These are phyloP conservation scores for Radopholus similis DNA, from an alignment of 1,140 invertebrate genomes.

Conservation along the genomic window DNA sequence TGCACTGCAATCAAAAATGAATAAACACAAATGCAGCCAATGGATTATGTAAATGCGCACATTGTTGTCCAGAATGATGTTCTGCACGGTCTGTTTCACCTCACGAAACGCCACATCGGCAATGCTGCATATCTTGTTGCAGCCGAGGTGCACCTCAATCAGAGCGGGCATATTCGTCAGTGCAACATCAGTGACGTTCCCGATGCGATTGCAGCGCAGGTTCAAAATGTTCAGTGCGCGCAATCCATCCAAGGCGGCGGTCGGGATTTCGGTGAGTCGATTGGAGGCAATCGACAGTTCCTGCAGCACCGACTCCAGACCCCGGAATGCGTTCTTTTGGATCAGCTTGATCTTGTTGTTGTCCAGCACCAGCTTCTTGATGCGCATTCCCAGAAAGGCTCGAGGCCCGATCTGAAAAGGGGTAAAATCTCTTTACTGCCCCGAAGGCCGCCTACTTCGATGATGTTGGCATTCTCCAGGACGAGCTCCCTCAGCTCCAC, in stretches of 20 bases:
- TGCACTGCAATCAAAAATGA: no score
- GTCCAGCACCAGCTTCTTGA: slow-evolving; percentile 59
- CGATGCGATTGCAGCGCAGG: slow-evolving; percentile 49
- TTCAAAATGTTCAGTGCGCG: slow-evolving; percentile 46
- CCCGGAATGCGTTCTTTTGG: slow-evolving; percentile 52
- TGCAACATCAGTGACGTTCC: slow-evolving; percentile 42
- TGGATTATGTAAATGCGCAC: no score
- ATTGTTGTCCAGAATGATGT: slow-evolving; percentile 58
- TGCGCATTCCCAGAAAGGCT: slow-evolving; percentile 54
- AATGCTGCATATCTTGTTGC: slow-evolving; percentile 57
- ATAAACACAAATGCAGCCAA: no score
- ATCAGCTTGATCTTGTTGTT: slow-evolving; percentile 56
- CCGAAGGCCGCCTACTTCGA: slow-evolving; percentile 44
- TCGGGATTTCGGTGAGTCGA: slow-evolving; percentile 49
- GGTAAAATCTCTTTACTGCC: not conserved
- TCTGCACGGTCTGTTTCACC: slow-evolving; percentile 50
- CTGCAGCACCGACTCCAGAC: slow-evolving; percentile 52
- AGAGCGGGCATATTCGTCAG: slow-evolving; percentile 49
- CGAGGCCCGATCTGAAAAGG: slow-evolving; percentile 51
- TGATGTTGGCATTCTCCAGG: slow-evolving; percentile 58
- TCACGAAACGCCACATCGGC: slow-evolving; percentile 42
- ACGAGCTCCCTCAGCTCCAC: slow-evolving; percentile 51
- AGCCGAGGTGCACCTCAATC: slow-evolving; percentile 57
- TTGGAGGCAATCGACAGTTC: slow-evolving; percentile 52
- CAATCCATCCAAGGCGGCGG: slow-evolving; percentile 30